phyloP scores from a whole-genome alignment of 2,888 invertebrate species.

The Zygaena filipendulae region DNA sequence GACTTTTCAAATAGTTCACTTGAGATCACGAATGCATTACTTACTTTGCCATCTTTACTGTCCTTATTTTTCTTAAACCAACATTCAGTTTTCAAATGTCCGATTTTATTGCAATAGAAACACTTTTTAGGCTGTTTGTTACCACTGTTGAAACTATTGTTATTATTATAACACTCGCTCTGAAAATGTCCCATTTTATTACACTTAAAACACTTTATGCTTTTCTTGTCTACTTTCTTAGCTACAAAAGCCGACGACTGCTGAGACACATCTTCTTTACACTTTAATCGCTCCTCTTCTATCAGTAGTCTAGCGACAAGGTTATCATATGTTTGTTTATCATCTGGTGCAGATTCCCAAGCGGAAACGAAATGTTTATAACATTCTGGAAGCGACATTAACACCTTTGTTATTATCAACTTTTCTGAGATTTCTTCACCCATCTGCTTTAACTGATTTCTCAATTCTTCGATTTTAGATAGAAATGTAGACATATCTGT shows the following conservation, averaged over 20 bases:
- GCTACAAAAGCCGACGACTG: background rate
- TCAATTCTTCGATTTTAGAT: constrained; percentile 14
- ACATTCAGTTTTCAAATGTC: constrained; percentile 14
- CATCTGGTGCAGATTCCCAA: constrained; percentile 3
- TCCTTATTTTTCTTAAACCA: constrained; percentile 9
- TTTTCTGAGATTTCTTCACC: constrained; percentile 17
- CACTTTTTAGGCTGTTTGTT: constrained; percentile 4
- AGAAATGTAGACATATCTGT: constrained; percentile 15
- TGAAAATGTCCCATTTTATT: constrained; percentile 3
- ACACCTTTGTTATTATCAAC: constrained; percentile 20
- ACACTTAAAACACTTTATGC: constrained; percentile 3
- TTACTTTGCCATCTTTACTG: too few relatives aligned
- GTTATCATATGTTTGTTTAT: constrained; percentile 10
- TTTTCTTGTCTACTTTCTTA: background rate
- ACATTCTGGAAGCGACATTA: constrained; percentile 19
- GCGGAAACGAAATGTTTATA: constrained; percentile 11
- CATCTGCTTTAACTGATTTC: constrained; percentile 13
- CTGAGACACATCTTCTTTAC: background rate
- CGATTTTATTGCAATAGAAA: constrained; percentile 12
- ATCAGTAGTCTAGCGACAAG: constrained; percentile 11
- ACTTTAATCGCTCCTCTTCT: constrained; percentile 12
- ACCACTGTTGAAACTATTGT: background rate
- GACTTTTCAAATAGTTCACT: constrained; percentile 10
- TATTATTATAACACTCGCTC: background rate
- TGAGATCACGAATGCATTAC: constrained; percentile 16